phyloP scores from a whole-genome alignment of 2,797 vertebrate genomes.

The Sphenodon punctatus region DNA sequence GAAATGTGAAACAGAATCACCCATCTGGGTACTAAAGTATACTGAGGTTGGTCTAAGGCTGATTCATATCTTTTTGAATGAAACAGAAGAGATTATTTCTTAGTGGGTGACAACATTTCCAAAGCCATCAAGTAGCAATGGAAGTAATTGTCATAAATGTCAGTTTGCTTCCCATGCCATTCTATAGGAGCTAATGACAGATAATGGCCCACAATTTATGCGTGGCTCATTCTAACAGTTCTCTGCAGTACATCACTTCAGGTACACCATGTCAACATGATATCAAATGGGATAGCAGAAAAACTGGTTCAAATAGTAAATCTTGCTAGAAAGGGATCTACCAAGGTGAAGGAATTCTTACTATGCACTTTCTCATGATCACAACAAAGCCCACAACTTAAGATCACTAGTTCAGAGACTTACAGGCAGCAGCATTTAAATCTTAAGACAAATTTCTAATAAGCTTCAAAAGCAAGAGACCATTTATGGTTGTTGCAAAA shows the following conservation, averaged over 20 bases:
- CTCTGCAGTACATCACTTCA: conserved; percentile 32
- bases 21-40: too few relatives aligned
- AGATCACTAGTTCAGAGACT: background rate
- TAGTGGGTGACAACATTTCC: background rate
- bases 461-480: background rate
- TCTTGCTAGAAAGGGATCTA: background rate
- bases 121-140: background rate
- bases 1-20: too few relatives aligned
- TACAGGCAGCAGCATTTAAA: background rate
- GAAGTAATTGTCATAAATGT: conserved; percentile 36
- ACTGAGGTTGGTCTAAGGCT: accelerated
- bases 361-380: background rate
- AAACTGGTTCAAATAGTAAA: conserved; percentile 27
- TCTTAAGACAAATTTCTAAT: accelerated
- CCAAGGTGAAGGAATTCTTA: background rate
- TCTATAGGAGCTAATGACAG: conserved; percentile 47
- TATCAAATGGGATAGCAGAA: conserved; percentile 16
- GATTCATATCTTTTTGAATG: background rate
- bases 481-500: background rate
- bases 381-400: background rate
- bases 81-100: background rate
- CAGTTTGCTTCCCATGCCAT: background rate
- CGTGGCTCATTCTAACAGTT: conserved; percentile 41
- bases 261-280: background rate
- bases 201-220: conserved; percentile 38